Evolutionary conservation across 2,113 vertebrate genomes (phyloP), one percentile per base, ranked within the genome.

Genomic region (Pituophis catenifer): DNA sequence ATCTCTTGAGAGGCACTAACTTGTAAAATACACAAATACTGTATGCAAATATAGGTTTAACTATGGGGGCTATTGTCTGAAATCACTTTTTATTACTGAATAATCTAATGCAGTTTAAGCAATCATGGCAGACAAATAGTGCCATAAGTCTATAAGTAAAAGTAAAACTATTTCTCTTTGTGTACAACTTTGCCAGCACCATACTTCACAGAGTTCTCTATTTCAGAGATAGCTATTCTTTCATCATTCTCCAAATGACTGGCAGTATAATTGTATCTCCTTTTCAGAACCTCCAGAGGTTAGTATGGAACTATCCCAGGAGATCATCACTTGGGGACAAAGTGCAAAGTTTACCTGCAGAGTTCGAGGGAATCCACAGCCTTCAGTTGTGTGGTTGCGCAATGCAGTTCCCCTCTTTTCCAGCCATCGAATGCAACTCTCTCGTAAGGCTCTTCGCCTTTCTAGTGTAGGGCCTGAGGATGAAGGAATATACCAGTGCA

Each of bases 401-500:
- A 99, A 99, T 0, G 98, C 99, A 0, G 95, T 97, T 58, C 99
- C 98, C 0, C 97, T 99, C 0, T 59, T 96, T 0, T 96, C 97
- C 17, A 98, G 98, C 54, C 96, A 97, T 1, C 98, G 98, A 81
- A 98, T 99, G 92, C 98, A 98, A 48, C 95, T 99, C 1, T 98
- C 98, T 1, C 93, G 97, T 3, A 95, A 96, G 5, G 93, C 95
- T 0, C 97, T 99, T 93, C 98, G 98, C 0, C 97, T 99, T 91
- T 95, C 97, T 93, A 98, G 98, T 0, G 98, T 99, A 92, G 98
- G 98, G 90, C 98, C 98, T 0, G 98, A 99, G 96, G 99, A 99
- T 0, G 98, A 99, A 0, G 99, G 99, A 1, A 98, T 99, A 89
- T 99, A 99, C 97, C 99, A 99, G 96, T 99, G 99, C 97, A 98